Conservation (phyloP, 2,113 vertebrate genomes). For the Eidolon helvum region DNA sequence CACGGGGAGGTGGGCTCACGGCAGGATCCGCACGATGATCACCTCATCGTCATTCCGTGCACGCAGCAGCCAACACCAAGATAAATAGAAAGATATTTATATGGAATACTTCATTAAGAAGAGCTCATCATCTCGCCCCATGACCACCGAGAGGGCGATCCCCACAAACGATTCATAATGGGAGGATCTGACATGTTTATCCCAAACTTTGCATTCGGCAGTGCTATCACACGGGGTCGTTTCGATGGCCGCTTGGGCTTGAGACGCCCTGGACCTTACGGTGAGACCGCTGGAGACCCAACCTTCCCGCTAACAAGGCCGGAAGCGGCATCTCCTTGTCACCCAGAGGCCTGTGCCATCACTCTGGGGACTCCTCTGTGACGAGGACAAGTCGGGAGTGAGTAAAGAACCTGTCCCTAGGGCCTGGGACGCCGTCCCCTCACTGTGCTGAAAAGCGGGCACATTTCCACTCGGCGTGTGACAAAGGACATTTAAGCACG, state of each 20-base stretch:
- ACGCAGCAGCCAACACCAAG: background rate
- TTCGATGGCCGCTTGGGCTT: background rate
- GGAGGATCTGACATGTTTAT: background rate
- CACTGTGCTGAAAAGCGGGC: background rate
- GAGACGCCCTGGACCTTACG: background rate
- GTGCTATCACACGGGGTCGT: background rate
- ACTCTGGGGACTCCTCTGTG: background rate
- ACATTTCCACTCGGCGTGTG: background rate
- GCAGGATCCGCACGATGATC: background rate
- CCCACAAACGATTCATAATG: background rate
- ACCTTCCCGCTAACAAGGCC: background rate
- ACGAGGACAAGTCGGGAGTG: background rate
- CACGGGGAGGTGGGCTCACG: background rate
- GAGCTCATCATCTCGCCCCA: background rate
- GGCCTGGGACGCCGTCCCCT: background rate
- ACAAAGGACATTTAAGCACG: background rate
- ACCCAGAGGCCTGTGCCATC: background rate
- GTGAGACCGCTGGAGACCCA: background rate
- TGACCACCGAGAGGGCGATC: background rate
- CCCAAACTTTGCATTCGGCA: background rate
- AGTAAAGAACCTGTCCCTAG: too few relatives aligned
- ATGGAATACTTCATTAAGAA: slow-evolving; percentile 32
- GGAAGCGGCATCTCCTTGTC: background rate
- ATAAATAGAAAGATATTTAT: slow-evolving; percentile 27
- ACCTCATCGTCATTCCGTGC: background rate